Evolutionary conservation across 2,113 vertebrate species (phyloP).

Genomic region (Otocyon megalotis): DNA sequence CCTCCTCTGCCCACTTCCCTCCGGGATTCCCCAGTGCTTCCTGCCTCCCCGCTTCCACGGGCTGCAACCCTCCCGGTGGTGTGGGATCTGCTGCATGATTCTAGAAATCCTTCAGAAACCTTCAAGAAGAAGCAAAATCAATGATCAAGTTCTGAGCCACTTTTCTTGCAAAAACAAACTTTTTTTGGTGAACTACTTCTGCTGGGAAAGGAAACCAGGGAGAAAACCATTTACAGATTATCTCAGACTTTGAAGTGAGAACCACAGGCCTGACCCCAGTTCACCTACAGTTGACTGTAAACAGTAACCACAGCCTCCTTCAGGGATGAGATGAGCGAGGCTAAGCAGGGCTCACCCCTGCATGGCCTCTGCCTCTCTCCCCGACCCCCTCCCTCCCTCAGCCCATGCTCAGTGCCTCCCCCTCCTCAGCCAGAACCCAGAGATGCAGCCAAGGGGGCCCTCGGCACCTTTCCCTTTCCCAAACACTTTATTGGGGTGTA

Average conservation of each 20-base stretch:
- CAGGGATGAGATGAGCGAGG: background rate
- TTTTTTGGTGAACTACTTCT: background rate
- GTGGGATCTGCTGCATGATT: background rate
- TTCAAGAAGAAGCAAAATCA: background rate
- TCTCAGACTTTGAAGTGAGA: slow-evolving; percentile 11
- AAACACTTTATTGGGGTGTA: background rate
- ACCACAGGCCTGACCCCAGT: background rate
- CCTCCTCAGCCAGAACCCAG: background rate
- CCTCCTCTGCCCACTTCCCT: background rate
- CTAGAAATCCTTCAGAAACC: background rate
- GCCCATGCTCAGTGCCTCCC: too few relatives aligned
- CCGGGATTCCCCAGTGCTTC: background rate
- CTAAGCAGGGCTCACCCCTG: background rate
- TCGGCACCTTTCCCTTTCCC: background rate
- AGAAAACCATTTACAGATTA: background rate
- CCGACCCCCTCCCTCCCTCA: too few relatives aligned
- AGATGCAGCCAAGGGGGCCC: background rate
- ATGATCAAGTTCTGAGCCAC: background rate
- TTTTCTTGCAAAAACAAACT: background rate
- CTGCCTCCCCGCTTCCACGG: background rate
- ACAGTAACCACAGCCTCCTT: background rate
- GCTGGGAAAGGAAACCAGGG: background rate
- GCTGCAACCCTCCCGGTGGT: background rate
- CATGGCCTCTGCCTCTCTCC: background rate
- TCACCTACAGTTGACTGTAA: background rate